A percentile compares a stretch with the other conserved stretches of the same genome.
Conservation (phyloP, 2,888 invertebrate species). For the Habrosyne pyritoides region DNA sequence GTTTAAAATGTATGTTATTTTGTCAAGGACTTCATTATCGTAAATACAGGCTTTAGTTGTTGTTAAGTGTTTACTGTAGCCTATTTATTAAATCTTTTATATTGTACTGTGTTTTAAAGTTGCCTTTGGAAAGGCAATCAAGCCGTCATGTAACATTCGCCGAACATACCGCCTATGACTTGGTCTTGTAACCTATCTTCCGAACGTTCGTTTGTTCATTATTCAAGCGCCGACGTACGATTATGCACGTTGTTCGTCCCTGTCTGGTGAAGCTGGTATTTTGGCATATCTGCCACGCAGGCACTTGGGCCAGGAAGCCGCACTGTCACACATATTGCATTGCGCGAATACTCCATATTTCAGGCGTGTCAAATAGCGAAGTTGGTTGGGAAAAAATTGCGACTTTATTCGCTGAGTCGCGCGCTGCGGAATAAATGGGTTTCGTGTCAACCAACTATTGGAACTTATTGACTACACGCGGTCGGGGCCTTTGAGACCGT, state of each 20-base stretch:
- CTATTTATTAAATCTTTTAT: too few species aligned
- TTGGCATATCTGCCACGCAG: not conserved
- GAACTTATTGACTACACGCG: slow-evolving; percentile 1
- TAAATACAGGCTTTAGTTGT: too few species aligned
- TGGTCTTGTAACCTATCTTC: not conserved
- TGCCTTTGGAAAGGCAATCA: too few species aligned
- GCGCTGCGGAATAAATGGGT: slow-evolving; percentile 2
- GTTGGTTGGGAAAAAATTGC: slow-evolving; percentile 7
- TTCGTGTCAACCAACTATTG: slow-evolving; percentile 9
- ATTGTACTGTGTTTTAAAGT: too few species aligned
- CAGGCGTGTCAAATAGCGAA: slow-evolving; percentile 3
- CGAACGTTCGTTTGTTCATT: not conserved
- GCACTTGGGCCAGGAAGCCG: not conserved
- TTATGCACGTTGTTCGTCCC: slow-evolving; percentile 3
- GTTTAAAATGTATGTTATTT: not conserved
- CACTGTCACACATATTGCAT: slow-evolving; percentile 9
- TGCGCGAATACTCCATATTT: slow-evolving; percentile 5
- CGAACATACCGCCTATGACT: not conserved
- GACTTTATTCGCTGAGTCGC: slow-evolving; percentile 4
- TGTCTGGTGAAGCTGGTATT: not conserved
- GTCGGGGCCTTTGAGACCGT: not conserved
- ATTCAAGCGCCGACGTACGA: slow-evolving; percentile 3
- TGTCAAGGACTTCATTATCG: too few species aligned
- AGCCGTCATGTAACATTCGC: too few species aligned
- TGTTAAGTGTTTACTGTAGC: too few species aligned